Conservation (phyloP, 2,797 vertebrate genomes). For the Acropternis orthonyx region DNA sequence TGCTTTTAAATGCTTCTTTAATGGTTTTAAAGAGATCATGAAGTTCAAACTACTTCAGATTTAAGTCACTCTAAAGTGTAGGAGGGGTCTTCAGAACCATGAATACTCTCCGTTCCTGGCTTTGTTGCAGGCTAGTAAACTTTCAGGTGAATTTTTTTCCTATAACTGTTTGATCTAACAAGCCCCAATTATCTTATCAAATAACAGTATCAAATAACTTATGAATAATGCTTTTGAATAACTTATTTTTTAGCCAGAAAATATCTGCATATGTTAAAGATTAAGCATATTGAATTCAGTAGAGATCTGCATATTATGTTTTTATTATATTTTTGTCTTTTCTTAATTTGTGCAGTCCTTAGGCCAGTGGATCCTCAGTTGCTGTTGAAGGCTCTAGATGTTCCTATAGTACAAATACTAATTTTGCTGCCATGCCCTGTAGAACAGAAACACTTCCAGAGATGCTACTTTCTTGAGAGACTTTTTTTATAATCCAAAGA, state of each 20-base stretch:
- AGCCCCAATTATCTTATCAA: background rate
- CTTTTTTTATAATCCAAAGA: background rate
- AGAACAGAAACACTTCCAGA: background rate
- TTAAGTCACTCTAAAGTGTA: background rate
- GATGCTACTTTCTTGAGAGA: background rate
- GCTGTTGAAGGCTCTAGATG: background rate
- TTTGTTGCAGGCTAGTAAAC: background rate
- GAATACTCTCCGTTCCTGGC: background rate
- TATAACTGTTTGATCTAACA: background rate
- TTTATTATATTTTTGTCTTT: background rate
- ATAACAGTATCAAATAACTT: background rate
- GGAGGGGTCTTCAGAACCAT: background rate
- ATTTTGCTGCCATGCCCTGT: background rate
- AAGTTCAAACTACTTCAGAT: background rate
- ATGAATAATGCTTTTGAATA: background rate
- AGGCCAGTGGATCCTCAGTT: background rate
- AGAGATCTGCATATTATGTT: background rate
- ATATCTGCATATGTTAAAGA: background rate
- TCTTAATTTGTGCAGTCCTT: background rate
- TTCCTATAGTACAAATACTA: background rate
- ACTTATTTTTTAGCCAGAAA: conserved; percentile 1
- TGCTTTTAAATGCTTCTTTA: background rate
- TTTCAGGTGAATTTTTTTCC: background rate
- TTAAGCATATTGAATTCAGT: background rate
- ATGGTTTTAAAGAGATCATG: background rate